These are phyloP conservation scores for Bicyclus anynana DNA, from an alignment of 1,140 invertebrate species.

Conservation along the genomic window DNA sequence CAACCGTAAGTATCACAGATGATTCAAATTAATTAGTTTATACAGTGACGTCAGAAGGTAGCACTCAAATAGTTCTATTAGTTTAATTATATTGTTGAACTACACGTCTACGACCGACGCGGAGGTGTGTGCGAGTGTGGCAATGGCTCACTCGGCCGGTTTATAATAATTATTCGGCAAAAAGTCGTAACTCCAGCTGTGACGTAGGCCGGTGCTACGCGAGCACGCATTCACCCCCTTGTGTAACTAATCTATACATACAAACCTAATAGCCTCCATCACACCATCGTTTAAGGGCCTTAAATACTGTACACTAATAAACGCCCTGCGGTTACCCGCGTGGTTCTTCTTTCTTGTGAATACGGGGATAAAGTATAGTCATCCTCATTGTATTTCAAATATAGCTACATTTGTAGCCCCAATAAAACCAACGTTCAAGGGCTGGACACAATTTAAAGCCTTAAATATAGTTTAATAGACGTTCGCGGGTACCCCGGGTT, in stretches of 20 bases:
- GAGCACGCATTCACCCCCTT: background rate
- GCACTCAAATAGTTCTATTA: slow-evolving; percentile 29
- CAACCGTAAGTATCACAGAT: slow-evolving; percentile 9
- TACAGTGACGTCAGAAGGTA: slow-evolving; percentile 27
- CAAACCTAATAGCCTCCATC: too few relatives aligned
- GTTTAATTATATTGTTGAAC: slow-evolving; percentile 28
- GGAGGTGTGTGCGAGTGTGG: slow-evolving; percentile 23
- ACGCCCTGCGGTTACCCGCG: too few relatives aligned
- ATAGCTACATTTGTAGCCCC: too few relatives aligned
- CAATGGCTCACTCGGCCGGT: slow-evolving; percentile 19
- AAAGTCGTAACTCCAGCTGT: slow-evolving; percentile 25
- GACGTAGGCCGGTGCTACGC: slow-evolving; percentile 23
- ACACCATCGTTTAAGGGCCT: too few relatives aligned
- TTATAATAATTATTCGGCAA: slow-evolving; percentile 36
- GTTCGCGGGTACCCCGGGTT: too few relatives aligned
- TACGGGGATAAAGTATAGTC: too few relatives aligned
- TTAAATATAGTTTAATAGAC: too few relatives aligned
- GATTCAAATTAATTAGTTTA: slow-evolving; percentile 11
- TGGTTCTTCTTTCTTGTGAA: too few relatives aligned
- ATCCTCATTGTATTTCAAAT: too few relatives aligned
- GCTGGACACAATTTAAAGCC: too few relatives aligned
- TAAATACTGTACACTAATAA: too few relatives aligned
- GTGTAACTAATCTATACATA: background rate
- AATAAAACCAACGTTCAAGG: too few relatives aligned
- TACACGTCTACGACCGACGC: slow-evolving; percentile 23